Evolutionary conservation across 2,797 vertebrate genomes (phyloP), one percentile per base, ranked within the genome.

Genomic region (Pantherophis vulpinus): DNA sequence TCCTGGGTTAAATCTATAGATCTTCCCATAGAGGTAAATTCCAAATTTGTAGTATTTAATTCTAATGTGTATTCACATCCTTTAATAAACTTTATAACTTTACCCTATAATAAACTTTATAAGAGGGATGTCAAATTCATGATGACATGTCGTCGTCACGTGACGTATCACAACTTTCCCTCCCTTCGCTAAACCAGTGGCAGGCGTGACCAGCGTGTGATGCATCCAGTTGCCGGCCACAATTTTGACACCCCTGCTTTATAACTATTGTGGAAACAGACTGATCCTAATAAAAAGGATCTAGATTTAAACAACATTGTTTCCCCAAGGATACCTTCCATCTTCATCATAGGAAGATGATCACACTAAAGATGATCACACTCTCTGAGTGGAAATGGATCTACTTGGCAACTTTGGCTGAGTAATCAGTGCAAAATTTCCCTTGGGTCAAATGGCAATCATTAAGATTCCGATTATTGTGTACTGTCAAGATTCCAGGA

Each of bases 401-500:
- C 74, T 91, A 18, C 1, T 83, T 55, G 47, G 47, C 42, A 51
- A 29, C 20, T 4, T 25, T 51, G 18, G 27, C 58, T 32, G 20
- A 70, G 29, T 94, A 94, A 90, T 93, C 16, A 86, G 12, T 27
- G 29, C 59, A 83, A 16, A 16, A 88, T 95, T 89, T 91, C 86
- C 61, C 60, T 59, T 59, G 87, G 58, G 79, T 59, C 94, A 94
- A 74, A 91, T 87, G 42, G 47, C 58, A 91, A 93, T 91, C 89
- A 93, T 87, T 12, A 79, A 55, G 91, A 42, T 93, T 66, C 10
- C 14, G 4, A 1, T 93, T 92, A 18, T 92, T 94, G 58, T 93
- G 91, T 88, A 74, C 88, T 96, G 83, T 95, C 96, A 99, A 99
- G 99, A 99, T 99, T 96, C 99, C 99, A 90, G 99, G 99, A 91